Evolutionary conservation across 2,113 vertebrate genomes (phyloP).

Genomic region (Gavia stellata): DNA sequence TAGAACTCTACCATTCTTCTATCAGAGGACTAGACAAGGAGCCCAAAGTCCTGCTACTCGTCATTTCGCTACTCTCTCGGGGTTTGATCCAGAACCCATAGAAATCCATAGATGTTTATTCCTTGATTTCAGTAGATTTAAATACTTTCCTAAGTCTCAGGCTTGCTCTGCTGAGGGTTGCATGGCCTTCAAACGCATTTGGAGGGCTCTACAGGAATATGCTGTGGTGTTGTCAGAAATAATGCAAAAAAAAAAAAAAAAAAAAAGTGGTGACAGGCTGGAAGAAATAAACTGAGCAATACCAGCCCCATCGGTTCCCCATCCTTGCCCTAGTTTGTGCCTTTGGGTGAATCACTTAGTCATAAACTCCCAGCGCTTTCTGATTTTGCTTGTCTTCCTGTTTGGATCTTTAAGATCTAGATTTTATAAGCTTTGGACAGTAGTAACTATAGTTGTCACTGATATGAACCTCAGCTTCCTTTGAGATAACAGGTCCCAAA

Average conservation of each 20-base stretch:
- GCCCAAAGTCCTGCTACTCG: rapidly evolving
- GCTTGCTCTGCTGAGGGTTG: not conserved
- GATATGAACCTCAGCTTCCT: not conserved
- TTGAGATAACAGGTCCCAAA: not conserved
- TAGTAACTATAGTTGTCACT: not conserved
- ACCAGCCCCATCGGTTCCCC: not conserved
- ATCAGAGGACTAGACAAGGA: not conserved
- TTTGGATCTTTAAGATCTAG: not conserved
- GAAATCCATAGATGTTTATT: not conserved
- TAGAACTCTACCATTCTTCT: not conserved
- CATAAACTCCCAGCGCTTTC: not conserved
- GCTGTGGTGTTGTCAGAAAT: not conserved
- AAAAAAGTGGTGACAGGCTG: not conserved
- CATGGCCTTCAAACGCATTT: not conserved
- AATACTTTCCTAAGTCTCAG: not conserved
- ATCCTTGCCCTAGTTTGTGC: not conserved
- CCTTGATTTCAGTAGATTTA: not conserved
- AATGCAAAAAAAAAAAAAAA: not conserved
- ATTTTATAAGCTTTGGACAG: not conserved
- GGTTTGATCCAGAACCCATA: not conserved
- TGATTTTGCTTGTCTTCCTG: not conserved
- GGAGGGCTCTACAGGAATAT: not conserved
- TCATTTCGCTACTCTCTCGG: not conserved
- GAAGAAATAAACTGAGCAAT: not conserved
- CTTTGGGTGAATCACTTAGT: not conserved